phyloP scores from a whole-genome alignment of 92 coral and sea anemone genomes.

The Montipora capitata region DNA sequence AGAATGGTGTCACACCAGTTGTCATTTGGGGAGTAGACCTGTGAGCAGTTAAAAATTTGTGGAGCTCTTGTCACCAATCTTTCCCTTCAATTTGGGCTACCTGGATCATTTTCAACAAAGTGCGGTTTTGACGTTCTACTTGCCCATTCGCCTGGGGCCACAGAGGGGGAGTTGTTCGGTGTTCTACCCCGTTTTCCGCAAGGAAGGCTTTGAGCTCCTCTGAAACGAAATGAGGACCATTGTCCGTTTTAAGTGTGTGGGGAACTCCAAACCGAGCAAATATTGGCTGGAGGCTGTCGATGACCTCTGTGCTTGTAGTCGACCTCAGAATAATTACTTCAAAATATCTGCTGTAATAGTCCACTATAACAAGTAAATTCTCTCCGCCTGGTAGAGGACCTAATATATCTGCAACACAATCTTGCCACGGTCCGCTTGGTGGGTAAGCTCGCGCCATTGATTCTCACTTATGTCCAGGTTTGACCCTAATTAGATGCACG shows the following conservation, averaged over 20 bases:
- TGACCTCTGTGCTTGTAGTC: conserved; percentile 26
- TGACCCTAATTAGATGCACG: too few species aligned
- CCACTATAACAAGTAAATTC: conserved; percentile 16
- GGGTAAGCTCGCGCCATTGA: conserved; percentile 8
- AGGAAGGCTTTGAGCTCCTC: conserved; percentile 33
- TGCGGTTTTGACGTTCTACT: conserved; percentile 22
- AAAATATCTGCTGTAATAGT: conserved; percentile 38
- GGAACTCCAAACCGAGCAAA: conserved; percentile 49
- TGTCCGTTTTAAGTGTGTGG: conserved; percentile 23
- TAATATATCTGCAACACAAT: conserved; percentile 26
- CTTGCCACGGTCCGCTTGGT: conserved; percentile 43
- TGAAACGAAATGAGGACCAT: conserved; percentile 27
- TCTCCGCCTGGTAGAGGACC: conserved; percentile 47
- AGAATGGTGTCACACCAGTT: conserved; percentile 31
- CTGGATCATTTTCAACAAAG: background rate
- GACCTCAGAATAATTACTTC: conserved; percentile 33
- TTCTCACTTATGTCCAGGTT: too few species aligned
- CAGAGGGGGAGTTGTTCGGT: conserved; percentile 28
- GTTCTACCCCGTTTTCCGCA: conserved; percentile 11
- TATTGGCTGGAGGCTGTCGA: background rate
- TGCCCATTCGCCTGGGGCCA: conserved; percentile 44
- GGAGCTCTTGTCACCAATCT: conserved; percentile 22
- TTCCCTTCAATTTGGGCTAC: conserved; percentile 15
- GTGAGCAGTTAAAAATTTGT: conserved; percentile 24
- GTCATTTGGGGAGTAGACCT: conserved; percentile 32